A percentile compares a stretch with the other conserved stretches of the same genome.
phyloP scores from a whole-genome alignment of 2,797 vertebrate genomes.

The Miichthys miiuy region DNA sequence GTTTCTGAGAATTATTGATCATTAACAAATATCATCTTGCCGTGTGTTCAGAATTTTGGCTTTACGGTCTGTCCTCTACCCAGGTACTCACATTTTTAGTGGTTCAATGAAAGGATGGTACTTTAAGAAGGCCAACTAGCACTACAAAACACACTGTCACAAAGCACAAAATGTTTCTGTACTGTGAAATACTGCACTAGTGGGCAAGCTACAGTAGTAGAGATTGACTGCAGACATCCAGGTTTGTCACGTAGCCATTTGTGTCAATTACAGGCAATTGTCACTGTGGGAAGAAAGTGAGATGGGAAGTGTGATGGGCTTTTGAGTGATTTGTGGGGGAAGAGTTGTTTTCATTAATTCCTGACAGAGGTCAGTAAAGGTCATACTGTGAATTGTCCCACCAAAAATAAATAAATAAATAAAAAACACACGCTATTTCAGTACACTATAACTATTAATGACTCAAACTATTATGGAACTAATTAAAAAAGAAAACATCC shows the following conservation, averaged over 20 bases:
- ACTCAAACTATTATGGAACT: slow-evolving; percentile 18
- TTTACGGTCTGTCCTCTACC: background rate
- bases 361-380: slow-evolving; percentile 22
- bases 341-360: slow-evolving; percentile 35
- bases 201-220: background rate
- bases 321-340: slow-evolving; percentile 7
- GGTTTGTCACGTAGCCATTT: slow-evolving; percentile 25
- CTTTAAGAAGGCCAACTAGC: background rate
- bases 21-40: background rate
- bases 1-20: background rate
- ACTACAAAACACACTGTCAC: slow-evolving; percentile 6
- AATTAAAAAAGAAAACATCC: slow-evolving; percentile 22
- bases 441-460: background rate
- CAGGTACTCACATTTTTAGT: slow-evolving; percentile 4
- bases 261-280: slow-evolving; percentile 49
- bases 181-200: background rate
- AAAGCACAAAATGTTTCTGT: slow-evolving; percentile 8
- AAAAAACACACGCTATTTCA: background rate
- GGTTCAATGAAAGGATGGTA: background rate
- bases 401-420: background rate
- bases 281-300: slow-evolving; percentile 23
- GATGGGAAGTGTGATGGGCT: background rate
- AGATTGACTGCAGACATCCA: slow-evolving; percentile 9
- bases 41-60: background rate
- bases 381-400: background rate